phyloP scores from a whole-genome alignment of 2,888 invertebrate species.

The Horisme vitalbata region DNA sequence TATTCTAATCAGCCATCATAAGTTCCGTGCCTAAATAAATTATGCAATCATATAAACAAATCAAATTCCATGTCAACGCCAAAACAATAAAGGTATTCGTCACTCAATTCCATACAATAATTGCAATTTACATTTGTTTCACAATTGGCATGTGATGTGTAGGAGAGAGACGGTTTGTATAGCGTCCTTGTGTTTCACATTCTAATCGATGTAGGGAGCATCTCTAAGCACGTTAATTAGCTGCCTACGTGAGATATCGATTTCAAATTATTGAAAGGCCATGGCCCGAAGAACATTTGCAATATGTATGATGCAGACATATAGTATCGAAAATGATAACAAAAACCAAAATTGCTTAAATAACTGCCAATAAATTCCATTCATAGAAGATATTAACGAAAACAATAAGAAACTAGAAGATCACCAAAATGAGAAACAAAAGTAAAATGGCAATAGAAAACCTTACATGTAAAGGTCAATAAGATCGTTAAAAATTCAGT shows the following conservation, averaged over 20 bases:
- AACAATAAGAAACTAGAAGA: not conserved
- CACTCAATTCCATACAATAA: slow-evolving; percentile 47
- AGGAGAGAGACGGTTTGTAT: slow-evolving; percentile 49
- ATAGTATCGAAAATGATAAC: not conserved
- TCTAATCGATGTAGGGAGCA: slow-evolving; percentile 37
- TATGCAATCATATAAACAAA: slow-evolving; percentile 8
- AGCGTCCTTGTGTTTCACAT: slow-evolving; percentile 37
- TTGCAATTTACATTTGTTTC: slow-evolving; percentile 53
- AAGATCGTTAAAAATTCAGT: slow-evolving; percentile 12
- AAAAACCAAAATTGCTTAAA: too few relatives aligned
- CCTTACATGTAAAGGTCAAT: slow-evolving; percentile 7
- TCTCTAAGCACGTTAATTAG: slow-evolving; percentile 27
- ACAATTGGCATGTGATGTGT: slow-evolving; percentile 60
- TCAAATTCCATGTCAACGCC: slow-evolving; percentile 21
- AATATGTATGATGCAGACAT: too few relatives aligned
- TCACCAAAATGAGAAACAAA: not conserved
- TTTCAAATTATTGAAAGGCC: slow-evolving; percentile 2
- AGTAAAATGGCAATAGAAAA: slow-evolving; percentile 2
- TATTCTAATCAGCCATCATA: not conserved
- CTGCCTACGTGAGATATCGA: slow-evolving; percentile 20
- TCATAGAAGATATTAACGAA: not conserved
- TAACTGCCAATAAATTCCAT: too few relatives aligned
- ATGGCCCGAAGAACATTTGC: too few relatives aligned
- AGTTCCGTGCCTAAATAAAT: not conserved
- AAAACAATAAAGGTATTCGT: slow-evolving; percentile 36